Conservation (phyloP, 2,888 invertebrate genomes). For the Harpalus rubripes region DNA sequence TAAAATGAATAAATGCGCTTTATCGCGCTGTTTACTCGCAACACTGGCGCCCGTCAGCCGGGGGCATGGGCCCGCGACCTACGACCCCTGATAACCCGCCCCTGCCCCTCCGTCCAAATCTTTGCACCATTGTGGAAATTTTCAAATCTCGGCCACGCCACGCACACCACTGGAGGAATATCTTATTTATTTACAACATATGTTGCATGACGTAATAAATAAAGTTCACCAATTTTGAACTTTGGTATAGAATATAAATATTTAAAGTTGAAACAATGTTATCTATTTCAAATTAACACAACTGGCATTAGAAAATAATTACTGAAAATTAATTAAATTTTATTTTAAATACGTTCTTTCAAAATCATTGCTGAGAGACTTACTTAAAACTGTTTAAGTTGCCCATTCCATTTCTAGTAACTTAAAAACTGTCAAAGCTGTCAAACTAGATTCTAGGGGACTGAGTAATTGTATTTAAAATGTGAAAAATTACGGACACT, state of each 20-base stretch:
- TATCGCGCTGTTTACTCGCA: constrained; percentile 56
- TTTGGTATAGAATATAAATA: constrained; percentile 2
- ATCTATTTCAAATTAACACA: not conserved
- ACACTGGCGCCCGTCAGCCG: constrained; percentile 46
- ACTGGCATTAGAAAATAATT: not conserved
- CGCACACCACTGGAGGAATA: constrained; percentile 23
- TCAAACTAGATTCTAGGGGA: too few relatives aligned
- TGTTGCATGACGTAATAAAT: constrained; percentile 5
- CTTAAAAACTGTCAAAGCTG: too few relatives aligned
- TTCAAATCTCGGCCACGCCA: not conserved
- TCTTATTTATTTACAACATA: constrained; percentile 28
- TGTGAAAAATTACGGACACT: too few relatives aligned
- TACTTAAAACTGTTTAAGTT: too few relatives aligned
- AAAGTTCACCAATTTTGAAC: constrained; percentile 33
- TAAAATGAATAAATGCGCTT: constrained; percentile 53
- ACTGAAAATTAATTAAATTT: too few relatives aligned
- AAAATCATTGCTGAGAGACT: too few relatives aligned
- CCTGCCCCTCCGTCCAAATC: not conserved
- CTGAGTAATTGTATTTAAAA: too few relatives aligned
- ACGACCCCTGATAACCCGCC: constrained; percentile 17
- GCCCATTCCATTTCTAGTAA: too few relatives aligned
- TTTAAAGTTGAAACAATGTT: constrained; percentile 10
- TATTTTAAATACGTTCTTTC: too few relatives aligned
- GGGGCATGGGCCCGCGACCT: constrained; percentile 25
- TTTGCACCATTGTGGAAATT: constrained; percentile 44